These are phyloP conservation scores for Yponomeuta sedellus DNA, from an alignment of 2,888 invertebrate species.

Conservation along the genomic window DNA sequence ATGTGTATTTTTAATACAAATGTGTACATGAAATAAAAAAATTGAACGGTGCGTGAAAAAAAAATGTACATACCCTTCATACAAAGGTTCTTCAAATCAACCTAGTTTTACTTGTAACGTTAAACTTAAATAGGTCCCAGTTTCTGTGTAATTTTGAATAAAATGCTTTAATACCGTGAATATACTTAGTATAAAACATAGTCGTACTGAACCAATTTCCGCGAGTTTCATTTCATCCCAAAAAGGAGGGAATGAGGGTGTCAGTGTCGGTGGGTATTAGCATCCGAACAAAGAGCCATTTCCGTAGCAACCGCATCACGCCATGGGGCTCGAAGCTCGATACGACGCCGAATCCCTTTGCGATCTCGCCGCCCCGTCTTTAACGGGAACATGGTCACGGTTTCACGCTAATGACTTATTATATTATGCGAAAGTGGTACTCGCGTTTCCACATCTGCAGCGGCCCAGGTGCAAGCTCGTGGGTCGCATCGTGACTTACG, in stretches of 20 bases:
- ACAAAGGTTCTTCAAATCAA: no score
- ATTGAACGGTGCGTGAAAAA: no score
- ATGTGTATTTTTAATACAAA: no score
- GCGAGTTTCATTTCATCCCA: not conserved
- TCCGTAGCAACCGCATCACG: not conserved
- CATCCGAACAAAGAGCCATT: not conserved
- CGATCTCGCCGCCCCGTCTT: slow-evolving; percentile 4
- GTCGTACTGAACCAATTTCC: not conserved
- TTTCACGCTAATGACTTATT: slow-evolving; percentile 9
- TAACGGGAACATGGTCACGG: slow-evolving; percentile 11
- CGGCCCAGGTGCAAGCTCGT: slow-evolving; percentile 59
- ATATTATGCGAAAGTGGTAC: not conserved
- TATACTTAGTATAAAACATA: no score
- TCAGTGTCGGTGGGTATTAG: no score
- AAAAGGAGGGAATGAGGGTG: not conserved
- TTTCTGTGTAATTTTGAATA: no score
- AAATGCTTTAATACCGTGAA: no score
- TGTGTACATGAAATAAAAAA: no score
- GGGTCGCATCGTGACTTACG: slow-evolving; percentile 69
- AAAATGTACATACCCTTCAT: no score
- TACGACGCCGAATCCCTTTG: slow-evolving; percentile 7
- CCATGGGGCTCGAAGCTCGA: not conserved
- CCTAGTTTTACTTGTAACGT: no score
- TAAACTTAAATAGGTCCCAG: no score
- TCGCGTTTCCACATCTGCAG: not conserved